These are phyloP conservation scores for Lymantria dispar DNA, from an alignment of 2,888 invertebrate genomes.

Conservation along the genomic window DNA sequence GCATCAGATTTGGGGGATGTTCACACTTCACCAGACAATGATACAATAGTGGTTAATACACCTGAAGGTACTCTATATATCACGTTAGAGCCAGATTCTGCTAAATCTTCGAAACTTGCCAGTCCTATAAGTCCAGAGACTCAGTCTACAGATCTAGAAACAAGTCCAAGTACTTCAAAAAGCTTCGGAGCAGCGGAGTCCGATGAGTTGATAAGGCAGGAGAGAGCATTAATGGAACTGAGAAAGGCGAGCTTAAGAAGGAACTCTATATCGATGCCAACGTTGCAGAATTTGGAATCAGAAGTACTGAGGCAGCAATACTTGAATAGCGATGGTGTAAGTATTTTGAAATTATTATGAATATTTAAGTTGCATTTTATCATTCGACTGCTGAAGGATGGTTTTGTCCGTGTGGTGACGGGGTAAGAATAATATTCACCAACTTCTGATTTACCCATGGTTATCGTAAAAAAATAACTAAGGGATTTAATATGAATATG, in stretches of 20 bases:
- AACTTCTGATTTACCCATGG: no score
- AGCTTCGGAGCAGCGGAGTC: constrained; percentile 56
- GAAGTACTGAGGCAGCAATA: constrained; percentile 79
- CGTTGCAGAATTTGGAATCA: constrained; percentile 85
- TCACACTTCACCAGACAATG: constrained; percentile 62
- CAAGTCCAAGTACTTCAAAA: constrained; percentile 53
- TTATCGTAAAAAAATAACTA: no score
- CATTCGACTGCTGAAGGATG: no score
- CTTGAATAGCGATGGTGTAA: constrained; percentile 59
- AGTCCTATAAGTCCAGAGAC: constrained; percentile 44
- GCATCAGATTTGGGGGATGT: constrained; percentile 63
- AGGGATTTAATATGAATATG: no score
- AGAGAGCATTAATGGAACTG: constrained; percentile 45
- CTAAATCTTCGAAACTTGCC: constrained; percentile 30
- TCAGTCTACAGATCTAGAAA: constrained; percentile 48
- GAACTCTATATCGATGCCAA: constrained; percentile 89
- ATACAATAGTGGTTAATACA: constrained; percentile 73
- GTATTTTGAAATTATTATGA: constrained; percentile 20
- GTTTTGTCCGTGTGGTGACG: no score
- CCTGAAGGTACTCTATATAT: constrained; percentile 75
- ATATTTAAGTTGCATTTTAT: no score
- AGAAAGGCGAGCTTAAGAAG: constrained; percentile 76
- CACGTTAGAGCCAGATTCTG: constrained; percentile 65
- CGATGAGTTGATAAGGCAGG: constrained; percentile 51
- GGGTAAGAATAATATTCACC: no score